phyloP scores from a whole-genome alignment of 2,113 vertebrate species.

The Daphoenositta chrysoptera region DNA sequence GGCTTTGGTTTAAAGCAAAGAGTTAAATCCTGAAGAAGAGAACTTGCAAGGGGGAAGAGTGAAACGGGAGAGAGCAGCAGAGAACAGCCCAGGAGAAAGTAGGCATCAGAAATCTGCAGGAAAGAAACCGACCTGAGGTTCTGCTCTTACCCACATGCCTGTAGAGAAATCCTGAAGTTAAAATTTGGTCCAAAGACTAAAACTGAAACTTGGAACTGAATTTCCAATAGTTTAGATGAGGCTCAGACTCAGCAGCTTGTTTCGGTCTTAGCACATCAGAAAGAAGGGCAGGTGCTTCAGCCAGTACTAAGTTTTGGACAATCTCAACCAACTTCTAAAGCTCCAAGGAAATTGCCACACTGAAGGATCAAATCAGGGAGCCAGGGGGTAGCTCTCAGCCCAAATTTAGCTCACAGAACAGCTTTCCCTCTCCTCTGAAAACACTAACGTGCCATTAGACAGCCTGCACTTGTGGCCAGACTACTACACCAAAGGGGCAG shows the following conservation, averaged over 20 bases:
- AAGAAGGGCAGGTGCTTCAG: background rate
- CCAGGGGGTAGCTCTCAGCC: background rate
- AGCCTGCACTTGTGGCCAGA: background rate
- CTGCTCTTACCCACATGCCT: background rate
- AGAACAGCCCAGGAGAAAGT: background rate
- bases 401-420: background rate
- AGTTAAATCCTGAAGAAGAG: background rate
- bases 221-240: background rate
- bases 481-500: background rate
- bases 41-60: background rate
- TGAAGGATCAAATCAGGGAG: background rate
- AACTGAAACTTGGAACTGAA: background rate
- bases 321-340: background rate
- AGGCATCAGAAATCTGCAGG: background rate
- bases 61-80: background rate
- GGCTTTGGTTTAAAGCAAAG: background rate
- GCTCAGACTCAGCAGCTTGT: background rate
- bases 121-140: background rate
- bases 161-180: background rate
- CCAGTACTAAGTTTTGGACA: background rate
- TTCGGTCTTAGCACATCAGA: background rate
- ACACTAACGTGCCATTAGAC: rapidly evolving
- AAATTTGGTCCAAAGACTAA: background rate
- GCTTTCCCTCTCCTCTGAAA: background rate
- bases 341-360: background rate